These are phyloP conservation scores for Ellobium chinense DNA, from an alignment of 2,888 invertebrate genomes.

Conservation along the genomic window DNA sequence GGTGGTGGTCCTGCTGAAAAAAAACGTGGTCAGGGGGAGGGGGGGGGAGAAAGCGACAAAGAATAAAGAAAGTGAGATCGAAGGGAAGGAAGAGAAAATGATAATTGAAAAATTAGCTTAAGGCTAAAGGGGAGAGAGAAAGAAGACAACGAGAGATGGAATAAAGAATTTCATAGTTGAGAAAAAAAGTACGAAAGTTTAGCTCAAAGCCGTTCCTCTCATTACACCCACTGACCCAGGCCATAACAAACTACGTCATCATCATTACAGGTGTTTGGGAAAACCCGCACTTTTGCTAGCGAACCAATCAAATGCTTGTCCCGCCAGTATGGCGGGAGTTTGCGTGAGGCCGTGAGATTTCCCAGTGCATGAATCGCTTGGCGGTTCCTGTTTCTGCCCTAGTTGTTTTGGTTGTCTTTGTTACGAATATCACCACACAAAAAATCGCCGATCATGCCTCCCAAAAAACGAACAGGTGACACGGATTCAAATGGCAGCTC, in stretches of 20 bases:
- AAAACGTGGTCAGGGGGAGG: too few relatives aligned
- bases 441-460: slow-evolving; percentile 53
- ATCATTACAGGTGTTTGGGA: neutral
- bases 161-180: too few relatives aligned
- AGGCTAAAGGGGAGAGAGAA: too few relatives aligned
- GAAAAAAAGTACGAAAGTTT: too few relatives aligned
- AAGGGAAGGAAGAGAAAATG: too few relatives aligned
- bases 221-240: too few relatives aligned
- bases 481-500: slow-evolving; percentile 58
- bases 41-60: too few relatives aligned
- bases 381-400: slow-evolving; percentile 21
- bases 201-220: too few relatives aligned
- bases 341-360: slow-evolving; percentile 19
- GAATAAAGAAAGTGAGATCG: too few relatives aligned
- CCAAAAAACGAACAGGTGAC: slow-evolving; percentile 67
- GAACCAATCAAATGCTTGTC: slow-evolving; percentile 6
- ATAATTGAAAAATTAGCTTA: too few relatives aligned
- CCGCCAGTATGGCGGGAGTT: slow-evolving; percentile 2
- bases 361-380: slow-evolving; percentile 31
- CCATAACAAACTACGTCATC: neutral
- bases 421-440: neutral
- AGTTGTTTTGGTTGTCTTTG: slow-evolving; percentile 33
- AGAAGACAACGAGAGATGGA: too few relatives aligned
- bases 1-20: too few relatives aligned
- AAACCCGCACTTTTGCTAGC: neutral